Conservation (phyloP, 2,113 vertebrate genomes). For the Hoplias malabaricus region DNA sequence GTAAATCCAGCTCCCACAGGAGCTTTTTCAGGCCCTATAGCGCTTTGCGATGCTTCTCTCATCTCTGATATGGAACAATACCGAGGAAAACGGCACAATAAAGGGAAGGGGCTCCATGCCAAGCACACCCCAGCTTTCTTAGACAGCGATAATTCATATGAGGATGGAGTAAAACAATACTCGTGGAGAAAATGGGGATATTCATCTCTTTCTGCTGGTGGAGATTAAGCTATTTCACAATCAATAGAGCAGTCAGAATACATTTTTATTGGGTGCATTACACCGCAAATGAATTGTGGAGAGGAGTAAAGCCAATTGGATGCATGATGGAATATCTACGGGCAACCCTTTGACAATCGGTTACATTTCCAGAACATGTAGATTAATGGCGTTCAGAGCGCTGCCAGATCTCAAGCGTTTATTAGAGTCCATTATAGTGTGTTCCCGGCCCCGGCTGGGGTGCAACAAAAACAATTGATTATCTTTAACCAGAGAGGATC, state of each 20-base stretch:
- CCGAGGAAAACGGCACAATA: slow-evolving; percentile 14
- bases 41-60: not conserved
- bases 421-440: slow-evolving; percentile 68
- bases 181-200: slow-evolving; percentile 59
- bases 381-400: slow-evolving; percentile 75
- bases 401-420: slow-evolving; percentile 67
- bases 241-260: slow-evolving; percentile 72
- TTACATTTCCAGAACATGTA: slow-evolving; percentile 82
- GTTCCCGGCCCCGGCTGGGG: slow-evolving; percentile 55
- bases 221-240: slow-evolving; percentile 76
- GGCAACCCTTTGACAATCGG: slow-evolving; percentile 72
- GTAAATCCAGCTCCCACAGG: not conserved
- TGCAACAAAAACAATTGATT: slow-evolving; percentile 78
- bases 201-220: slow-evolving; percentile 63
- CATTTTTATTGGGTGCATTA: slow-evolving; percentile 74
- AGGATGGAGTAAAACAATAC: slow-evolving; percentile 50
- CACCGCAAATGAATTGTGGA: slow-evolving; percentile 77
- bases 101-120: not conserved
- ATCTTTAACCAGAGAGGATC: slow-evolving; percentile 73
- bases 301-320: slow-evolving; percentile 72
- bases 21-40: not conserved
- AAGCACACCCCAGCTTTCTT: slow-evolving; percentile 1
- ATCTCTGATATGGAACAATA: not conserved
- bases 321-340: slow-evolving; percentile 77
- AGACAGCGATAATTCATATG: slow-evolving; percentile 53